Conservation (phyloP, 2,888 invertebrate species). For the Leptogaster cylindrica region DNA sequence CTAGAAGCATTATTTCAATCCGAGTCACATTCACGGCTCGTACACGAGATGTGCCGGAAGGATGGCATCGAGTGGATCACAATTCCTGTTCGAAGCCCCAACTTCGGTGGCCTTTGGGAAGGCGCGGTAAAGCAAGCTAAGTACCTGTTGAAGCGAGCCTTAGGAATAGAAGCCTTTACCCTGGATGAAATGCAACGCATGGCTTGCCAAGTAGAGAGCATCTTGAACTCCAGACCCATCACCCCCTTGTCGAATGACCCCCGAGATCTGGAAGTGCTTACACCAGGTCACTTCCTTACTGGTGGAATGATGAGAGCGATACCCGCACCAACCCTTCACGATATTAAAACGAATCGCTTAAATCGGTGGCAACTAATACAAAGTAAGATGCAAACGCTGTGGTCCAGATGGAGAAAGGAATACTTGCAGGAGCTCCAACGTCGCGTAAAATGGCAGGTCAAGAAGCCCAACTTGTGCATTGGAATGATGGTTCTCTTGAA, state of each 20-base stretch:
- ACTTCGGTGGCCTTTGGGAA: neutral
- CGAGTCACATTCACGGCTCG: neutral
- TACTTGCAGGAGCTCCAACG: neutral
- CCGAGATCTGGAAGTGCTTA: neutral
- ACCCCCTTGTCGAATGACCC: neutral
- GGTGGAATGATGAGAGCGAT: neutral
- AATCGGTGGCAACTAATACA: neutral
- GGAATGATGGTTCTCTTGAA: neutral
- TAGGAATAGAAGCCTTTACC: neutral
- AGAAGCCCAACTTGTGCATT: neutral
- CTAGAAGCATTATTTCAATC: neutral
- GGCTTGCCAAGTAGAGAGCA: neutral
- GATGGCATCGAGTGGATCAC: neutral
- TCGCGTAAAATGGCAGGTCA: neutral
- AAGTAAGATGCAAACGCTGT: neutral
- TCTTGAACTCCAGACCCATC: neutral
- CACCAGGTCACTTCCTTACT: neutral
- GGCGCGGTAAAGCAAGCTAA: neutral
- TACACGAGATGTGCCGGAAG: neutral
- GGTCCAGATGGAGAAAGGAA: neutral
- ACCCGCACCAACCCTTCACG: neutral
- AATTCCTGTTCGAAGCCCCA: neutral
- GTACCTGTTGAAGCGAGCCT: neutral
- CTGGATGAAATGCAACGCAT: conserved; percentile 2
- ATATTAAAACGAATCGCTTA: neutral